A percentile compares a stretch with the other conserved stretches of the same genome.
These are phyloP conservation scores for Agrochola lychnidis DNA, from an alignment of 2,888 invertebrate species.

Conservation along the genomic window DNA sequence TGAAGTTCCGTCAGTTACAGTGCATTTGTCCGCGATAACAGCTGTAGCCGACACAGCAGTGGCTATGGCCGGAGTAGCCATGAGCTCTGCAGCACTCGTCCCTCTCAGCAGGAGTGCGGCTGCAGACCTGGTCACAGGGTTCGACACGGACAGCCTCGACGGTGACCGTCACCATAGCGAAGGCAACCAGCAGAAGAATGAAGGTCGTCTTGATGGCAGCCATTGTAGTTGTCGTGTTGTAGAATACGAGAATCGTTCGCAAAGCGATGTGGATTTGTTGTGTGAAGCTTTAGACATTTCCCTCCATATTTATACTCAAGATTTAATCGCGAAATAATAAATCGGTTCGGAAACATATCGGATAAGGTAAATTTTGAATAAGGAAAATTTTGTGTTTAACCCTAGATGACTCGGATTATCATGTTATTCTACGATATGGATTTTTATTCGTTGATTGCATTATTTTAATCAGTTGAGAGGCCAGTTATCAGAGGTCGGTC, in stretches of 20 bases:
- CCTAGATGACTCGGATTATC: too few relatives aligned
- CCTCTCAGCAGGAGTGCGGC: constrained; percentile 15
- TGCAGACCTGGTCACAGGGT: constrained; percentile 38
- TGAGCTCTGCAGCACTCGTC: constrained; percentile 45
- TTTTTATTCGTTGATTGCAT: not conserved
- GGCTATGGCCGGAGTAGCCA: not conserved
- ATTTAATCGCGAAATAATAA: not conserved
- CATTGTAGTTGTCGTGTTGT: constrained; percentile 22
- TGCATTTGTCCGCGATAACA: not conserved
- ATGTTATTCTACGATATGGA: not conserved
- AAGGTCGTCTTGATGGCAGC: constrained; percentile 35
- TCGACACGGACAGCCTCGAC: constrained; percentile 22
- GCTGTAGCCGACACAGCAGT: not conserved
- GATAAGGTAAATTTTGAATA: too few relatives aligned
- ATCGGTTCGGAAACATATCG: too few relatives aligned
- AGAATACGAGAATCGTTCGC: not conserved
- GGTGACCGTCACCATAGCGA: constrained; percentile 42
- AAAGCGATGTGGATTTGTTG: not conserved
- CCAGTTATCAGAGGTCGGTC: too few relatives aligned
- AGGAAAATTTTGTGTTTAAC: too few relatives aligned
- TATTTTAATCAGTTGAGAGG: not conserved
- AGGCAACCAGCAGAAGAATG: constrained; percentile 41
- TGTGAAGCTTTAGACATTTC: not conserved
- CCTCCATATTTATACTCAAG: constrained; percentile 5
- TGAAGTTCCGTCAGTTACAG: constrained; percentile 16